Base-by-base conservation (phyloP, 2,113 vertebrate genomes). In the Cyrtonyx montezumae region DNA sequence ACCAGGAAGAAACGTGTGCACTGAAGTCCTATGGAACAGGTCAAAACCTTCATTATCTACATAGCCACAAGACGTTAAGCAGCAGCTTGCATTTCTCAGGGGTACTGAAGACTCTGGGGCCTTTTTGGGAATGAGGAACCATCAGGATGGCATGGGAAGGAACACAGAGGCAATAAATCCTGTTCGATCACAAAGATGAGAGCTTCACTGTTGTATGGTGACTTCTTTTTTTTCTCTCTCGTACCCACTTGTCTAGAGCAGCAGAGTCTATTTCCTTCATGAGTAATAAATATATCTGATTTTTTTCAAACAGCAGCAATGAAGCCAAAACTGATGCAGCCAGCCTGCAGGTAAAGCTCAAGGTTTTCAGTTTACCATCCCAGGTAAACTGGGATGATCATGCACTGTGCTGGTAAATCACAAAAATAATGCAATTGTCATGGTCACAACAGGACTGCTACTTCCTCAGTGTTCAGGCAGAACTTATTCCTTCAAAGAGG, bases 1-100 rank as follows among this genome's bases (percentile, higher is more conserved):
- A 17, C 28, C 51, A 40, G 46, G n/a, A 84, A 61, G 59, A 79
- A 40, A 69, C 55, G 10, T 0, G 1, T 1, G 0, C 59, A 37
- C 14, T 45, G 19, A 68, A 70, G 17, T 20, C 22, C 28, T 53
- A 12, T 34, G 61, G 42, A 82, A 28, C 45, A 32, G 37, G 45
- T 23, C 8, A 66, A 89, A 74, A 6, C 11, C 5, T 3, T 53
- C 34, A 5, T 68, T 69, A 53, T 6, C 34, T 30, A 40, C 16
- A 45, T 4, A 74, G 26, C 5, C 37, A 63, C 16, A 73, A 53
- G 19, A 25, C 14, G 18, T 79, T 67, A 89, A 49, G 46, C 53
- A 59, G 46, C 67, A 77, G 67, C 13, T 63, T 42, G 5, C 10
- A 2, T 32, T 30, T 75, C 28, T 77, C 45, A 17, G 19, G 13